Evolutionary conservation across 2,113 vertebrate genomes (phyloP).

Genomic region (Sinocyclocheilus maitianheensis): DNA sequence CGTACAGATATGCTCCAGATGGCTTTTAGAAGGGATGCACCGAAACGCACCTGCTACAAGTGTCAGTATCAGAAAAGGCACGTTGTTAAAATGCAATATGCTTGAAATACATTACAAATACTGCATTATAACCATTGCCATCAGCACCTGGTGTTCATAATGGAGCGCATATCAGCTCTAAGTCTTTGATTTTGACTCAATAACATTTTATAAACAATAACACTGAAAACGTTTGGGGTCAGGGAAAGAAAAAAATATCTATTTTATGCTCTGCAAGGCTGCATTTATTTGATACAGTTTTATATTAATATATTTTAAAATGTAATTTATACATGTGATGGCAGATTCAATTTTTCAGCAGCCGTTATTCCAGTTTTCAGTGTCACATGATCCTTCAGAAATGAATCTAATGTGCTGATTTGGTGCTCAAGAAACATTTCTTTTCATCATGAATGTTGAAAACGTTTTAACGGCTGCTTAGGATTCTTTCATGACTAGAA

Average conservation of each 20-base stretch:
- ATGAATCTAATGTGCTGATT: too few species aligned
- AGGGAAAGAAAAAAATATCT: not conserved
- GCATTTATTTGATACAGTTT: not conserved
- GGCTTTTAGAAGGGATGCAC: not conserved
- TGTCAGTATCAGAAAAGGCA: not conserved
- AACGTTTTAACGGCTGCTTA: too few species aligned
- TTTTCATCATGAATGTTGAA: too few species aligned
- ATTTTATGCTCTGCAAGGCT: not conserved
- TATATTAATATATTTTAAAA: too few species aligned
- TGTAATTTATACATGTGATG: too few species aligned
- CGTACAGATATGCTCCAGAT: not conserved
- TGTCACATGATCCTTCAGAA: too few species aligned
- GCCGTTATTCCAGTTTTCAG: too few species aligned
- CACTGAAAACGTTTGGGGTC: not conserved
- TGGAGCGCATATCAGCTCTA: not conserved
- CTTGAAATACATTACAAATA: not conserved
- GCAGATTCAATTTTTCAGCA: too few species aligned
- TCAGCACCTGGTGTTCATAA: not conserved
- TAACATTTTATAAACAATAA: not conserved
- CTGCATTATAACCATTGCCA: not conserved
- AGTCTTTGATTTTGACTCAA: not conserved
- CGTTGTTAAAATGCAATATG: constrained; percentile 13
- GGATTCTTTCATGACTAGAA: too few species aligned
- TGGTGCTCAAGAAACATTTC: too few species aligned
- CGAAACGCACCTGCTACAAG: not conserved